phyloP scores from a whole-genome alignment of 2,888 invertebrate genomes.

The Noctua janthina region DNA sequence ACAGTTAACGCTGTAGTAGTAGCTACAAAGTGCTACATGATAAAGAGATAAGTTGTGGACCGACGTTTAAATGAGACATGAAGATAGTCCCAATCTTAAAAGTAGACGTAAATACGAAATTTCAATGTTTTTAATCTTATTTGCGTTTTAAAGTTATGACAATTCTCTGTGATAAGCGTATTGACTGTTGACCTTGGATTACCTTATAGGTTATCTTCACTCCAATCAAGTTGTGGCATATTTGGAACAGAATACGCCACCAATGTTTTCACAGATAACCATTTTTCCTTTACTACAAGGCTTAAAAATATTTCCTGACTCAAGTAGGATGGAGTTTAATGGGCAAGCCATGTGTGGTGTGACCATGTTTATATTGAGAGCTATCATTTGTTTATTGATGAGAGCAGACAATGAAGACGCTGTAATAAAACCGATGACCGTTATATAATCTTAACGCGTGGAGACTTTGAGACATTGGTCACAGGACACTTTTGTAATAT shows the following conservation, averaged over 20 bases:
- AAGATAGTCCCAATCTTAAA: conserved; percentile 8
- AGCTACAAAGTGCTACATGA: conserved; percentile 22
- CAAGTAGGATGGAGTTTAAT: conserved; percentile 9
- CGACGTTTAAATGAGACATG: conserved; percentile 31
- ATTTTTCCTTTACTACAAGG: background rate
- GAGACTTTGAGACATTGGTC: conserved; percentile 9
- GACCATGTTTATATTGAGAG: conserved; percentile 33
- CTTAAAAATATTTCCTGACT: background rate
- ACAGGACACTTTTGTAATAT: conserved; percentile 14
- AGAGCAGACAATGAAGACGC: conserved; percentile 52
- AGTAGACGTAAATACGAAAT: background rate
- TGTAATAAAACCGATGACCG: conserved; percentile 47
- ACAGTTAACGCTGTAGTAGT: conserved; percentile 27
- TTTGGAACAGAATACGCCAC: background rate
- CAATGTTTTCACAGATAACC: background rate
- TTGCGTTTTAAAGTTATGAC: conserved; percentile 2
- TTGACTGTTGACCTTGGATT: conserved; percentile 23
- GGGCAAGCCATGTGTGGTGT: conserved; percentile 7
- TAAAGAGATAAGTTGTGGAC: conserved; percentile 29
- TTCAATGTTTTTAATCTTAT: conserved; percentile 2
- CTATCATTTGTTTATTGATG: conserved; percentile 49
- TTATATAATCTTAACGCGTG: conserved; percentile 35
- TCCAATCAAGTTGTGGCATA: conserved; percentile 4
- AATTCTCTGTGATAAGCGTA: conserved; percentile 33
- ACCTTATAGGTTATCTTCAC: background rate